phyloP scores from a whole-genome alignment of 2,888 invertebrate species.

The Listrodromus nycthemerus region DNA sequence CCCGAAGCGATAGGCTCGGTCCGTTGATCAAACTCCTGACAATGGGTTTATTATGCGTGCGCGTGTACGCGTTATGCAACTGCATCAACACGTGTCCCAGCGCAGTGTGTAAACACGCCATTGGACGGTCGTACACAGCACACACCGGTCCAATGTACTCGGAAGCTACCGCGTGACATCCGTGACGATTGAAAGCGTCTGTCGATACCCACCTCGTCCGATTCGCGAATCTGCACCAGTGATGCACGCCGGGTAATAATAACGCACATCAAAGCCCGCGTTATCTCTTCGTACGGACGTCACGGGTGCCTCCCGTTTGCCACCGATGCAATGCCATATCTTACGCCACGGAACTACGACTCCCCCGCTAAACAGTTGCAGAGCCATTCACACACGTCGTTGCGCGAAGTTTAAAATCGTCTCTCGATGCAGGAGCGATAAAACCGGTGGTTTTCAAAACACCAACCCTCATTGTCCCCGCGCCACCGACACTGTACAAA shows the following conservation, averaged over 20 bases:
- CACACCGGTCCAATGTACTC: slow-evolving; percentile 51
- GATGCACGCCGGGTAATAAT: slow-evolving; percentile 49
- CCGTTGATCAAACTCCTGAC: slow-evolving; percentile 67
- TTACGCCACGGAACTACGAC: slow-evolving; percentile 29
- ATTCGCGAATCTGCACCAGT: slow-evolving; percentile 49
- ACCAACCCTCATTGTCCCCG: slow-evolving; percentile 57
- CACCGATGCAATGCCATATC: slow-evolving; percentile 42
- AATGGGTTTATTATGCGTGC: slow-evolving; percentile 64
- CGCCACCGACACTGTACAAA: slow-evolving; percentile 48
- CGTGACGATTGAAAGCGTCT: slow-evolving; percentile 67
- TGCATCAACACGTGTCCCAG: slow-evolving; percentile 35
- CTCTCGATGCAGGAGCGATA: slow-evolving; percentile 33
- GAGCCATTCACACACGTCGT: slow-evolving; percentile 29
- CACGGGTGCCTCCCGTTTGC: slow-evolving; percentile 29
- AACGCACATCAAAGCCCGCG: slow-evolving; percentile 53
- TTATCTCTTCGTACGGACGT: slow-evolving; percentile 53
- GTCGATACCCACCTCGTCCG: slow-evolving; percentile 58
- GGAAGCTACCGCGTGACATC: slow-evolving; percentile 55
- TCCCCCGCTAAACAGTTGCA: slow-evolving; percentile 33
- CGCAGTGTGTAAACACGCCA: slow-evolving; percentile 24
- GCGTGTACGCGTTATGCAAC: slow-evolving; percentile 48
- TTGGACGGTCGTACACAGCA: slow-evolving; percentile 41
- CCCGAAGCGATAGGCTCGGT: slow-evolving; percentile 41
- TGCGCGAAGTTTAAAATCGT: slow-evolving; percentile 48
- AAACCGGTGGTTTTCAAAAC: slow-evolving; percentile 46